Percentiles rank a stretch among this genome's conserved stretches.
phyloP scores from a whole-genome alignment of 1,140 invertebrate species.

The Hydropsyche tenuis region DNA sequence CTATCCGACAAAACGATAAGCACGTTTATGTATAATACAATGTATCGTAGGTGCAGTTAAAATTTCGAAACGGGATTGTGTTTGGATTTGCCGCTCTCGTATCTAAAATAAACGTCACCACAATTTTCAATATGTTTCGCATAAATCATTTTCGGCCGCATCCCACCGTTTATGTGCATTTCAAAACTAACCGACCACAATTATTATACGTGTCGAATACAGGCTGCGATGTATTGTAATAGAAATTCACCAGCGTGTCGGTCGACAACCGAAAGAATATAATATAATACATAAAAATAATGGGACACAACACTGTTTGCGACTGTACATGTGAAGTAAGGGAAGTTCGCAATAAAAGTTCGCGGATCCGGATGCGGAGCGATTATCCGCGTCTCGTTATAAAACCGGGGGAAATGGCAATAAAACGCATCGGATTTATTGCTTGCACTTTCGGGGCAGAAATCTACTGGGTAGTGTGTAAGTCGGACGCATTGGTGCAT shows the following conservation, averaged over 20 bases:
- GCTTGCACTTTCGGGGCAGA: neutral
- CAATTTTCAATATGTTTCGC: neutral
- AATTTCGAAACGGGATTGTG: too few species aligned
- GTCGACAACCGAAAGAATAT: too few species aligned
- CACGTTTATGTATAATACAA: too few species aligned
- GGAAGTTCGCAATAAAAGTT: slow-evolving; percentile 6
- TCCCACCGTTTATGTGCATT: neutral
- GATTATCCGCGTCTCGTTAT: slow-evolving; percentile 36
- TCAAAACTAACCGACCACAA: too few species aligned
- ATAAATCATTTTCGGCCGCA: slow-evolving; percentile 1
- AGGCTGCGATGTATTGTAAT: too few species aligned
- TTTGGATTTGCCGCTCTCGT: too few species aligned
- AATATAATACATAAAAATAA: too few species aligned
- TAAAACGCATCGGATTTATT: slow-evolving; percentile 47
- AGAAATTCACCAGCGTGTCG: too few species aligned
- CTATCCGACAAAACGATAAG: too few species aligned
- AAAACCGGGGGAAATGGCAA: slow-evolving; percentile 37
- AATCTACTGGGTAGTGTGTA: neutral
- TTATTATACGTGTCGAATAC: too few species aligned
- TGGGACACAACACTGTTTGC: neutral
- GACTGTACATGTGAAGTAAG: neutral
- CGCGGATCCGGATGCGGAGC: slow-evolving; percentile 26
- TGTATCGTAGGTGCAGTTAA: too few species aligned
- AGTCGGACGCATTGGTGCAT: slow-evolving; percentile 36
- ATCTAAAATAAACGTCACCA: neutral